These are phyloP conservation scores for Limenitis arthemis DNA, from an alignment of 2,888 invertebrate species.

Conservation along the genomic window DNA sequence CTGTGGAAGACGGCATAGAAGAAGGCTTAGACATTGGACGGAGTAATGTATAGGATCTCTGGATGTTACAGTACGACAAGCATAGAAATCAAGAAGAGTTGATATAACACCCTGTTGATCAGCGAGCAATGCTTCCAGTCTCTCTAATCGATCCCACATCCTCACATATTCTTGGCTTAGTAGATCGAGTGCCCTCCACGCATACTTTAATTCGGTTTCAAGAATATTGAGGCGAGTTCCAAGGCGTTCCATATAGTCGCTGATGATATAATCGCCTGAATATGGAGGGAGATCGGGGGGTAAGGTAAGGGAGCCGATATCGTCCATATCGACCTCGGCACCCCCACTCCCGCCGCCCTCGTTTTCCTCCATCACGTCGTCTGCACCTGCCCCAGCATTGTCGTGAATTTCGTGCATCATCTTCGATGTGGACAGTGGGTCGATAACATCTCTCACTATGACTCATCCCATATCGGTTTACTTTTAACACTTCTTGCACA, in stretches of 20 bases:
- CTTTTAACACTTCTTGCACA: conserved; percentile 52
- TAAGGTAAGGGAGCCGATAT: conserved; percentile 68
- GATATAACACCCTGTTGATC: conserved; percentile 94
- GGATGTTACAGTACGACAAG: conserved; percentile 63
- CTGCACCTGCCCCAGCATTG: conserved; percentile 62
- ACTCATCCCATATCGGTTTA: conserved; percentile 72
- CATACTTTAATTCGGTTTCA: conserved; percentile 92
- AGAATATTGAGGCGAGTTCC: conserved; percentile 89
- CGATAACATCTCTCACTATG: conserved; percentile 67
- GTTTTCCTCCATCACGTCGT: conserved; percentile 69
- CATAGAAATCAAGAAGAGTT: conserved; percentile 87
- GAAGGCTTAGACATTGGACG: conserved; percentile 74
- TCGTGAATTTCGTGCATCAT: conserved; percentile 72
- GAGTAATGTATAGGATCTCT: conserved; percentile 65
- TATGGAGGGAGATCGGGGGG: conserved; percentile 67
- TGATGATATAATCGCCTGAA: conserved; percentile 83
- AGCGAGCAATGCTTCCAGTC: conserved; percentile 86
- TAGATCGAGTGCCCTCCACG: conserved; percentile 92
- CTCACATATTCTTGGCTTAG: conserved; percentile 93
- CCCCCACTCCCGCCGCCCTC: conserved; percentile 69
- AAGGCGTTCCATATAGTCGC: conserved; percentile 92
- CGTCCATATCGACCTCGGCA: conserved; percentile 69
- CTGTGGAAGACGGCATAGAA: conserved; percentile 77
- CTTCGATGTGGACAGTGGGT: conserved; percentile 59
- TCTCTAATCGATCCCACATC: conserved; percentile 94